Conservation (phyloP, 1,140 invertebrate species). For the Harpegnathos saltator region DNA sequence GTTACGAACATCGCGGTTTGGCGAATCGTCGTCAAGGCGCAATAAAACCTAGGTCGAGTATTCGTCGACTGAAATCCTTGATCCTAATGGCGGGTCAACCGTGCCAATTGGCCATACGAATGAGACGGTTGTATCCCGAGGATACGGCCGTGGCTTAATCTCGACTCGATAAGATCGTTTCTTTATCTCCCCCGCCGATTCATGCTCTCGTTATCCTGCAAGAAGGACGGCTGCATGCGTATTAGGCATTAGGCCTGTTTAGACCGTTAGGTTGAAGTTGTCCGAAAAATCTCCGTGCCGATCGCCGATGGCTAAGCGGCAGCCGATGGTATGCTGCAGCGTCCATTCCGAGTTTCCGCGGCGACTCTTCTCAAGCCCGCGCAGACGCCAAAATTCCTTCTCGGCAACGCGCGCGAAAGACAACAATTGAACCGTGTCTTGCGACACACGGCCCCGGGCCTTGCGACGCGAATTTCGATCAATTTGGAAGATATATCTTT, state of each 20-base stretch:
- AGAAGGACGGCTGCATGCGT: too few species aligned
- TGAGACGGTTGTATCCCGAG: conserved; percentile 58
- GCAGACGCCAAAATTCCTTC: not conserved
- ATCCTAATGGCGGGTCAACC: conserved; percentile 83
- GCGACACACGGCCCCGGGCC: too few species aligned
- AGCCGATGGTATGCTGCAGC: too few species aligned
- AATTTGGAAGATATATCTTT: not conserved
- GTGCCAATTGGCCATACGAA: conserved; percentile 79
- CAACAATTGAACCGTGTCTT: too few species aligned
- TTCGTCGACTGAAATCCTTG: conserved; percentile 76
- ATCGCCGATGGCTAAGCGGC: too few species aligned
- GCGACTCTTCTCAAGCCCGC: not conserved
- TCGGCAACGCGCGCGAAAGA: not conserved
- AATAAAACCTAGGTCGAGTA: conserved; percentile 67
- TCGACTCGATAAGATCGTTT: conserved; percentile 49
- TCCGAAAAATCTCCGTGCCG: too few species aligned
- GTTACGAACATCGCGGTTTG: conserved; percentile 13
- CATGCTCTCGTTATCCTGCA: too few species aligned
- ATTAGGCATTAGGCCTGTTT: too few species aligned
- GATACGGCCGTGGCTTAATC: conserved; percentile 49
- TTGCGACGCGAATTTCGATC: not conserved
- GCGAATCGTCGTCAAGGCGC: conserved; percentile 49
- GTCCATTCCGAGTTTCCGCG: too few species aligned
- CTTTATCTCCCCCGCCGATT: conserved; percentile 8
- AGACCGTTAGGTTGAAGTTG: too few species aligned